Base-by-base conservation (phyloP, 2,888 invertebrate species). In the Pheosia tremula region DNA sequence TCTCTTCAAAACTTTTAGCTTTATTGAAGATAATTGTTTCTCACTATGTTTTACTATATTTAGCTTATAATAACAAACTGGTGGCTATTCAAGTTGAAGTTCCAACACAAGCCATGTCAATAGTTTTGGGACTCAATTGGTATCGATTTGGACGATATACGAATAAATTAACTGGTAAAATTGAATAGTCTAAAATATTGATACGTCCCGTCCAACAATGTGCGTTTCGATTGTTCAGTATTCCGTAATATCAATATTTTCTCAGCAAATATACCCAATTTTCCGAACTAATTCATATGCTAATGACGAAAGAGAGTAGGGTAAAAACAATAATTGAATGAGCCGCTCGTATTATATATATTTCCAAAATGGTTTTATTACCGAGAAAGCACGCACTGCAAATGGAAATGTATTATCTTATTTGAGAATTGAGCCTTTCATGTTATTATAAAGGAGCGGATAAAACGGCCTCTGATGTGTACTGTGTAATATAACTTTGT, bases 321-420 rank as follows among this genome's bases (percentile, higher is more conserved):
- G 64, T 67, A 66, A 62, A 69, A 75, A 71, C 65, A 70, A 69
- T 72, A 75, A 71, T 71, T 77, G 71, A 59, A 68, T 71, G 58
- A 67, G 66, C 56, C 67, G 63, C 49, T 1, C 67, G 64, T 66
- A 65, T 65, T 60, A 66, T 62, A 59, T 10, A 24, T 47, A 57
- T 71, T 77, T 74, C 72, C 77, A 86, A 89, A 90, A 87, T 90
- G 87, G 88, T 83, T 81, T 72, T 84, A 90, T 90, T 90, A 89
- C 78, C 77, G 74, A 82, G 80, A 86, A 87, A 86, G 81, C 90
- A 90, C 89, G 89, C 84, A 81, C 85, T 82, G 80, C 68, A 78
- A 78, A 78, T 78, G 76, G 64, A 77, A 74, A 80, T 74, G 75
- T 82, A 82, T 82, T 81, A 85, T 85, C 79, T 85, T 78, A 69